Base-by-base conservation (phyloP, 2,888 invertebrate genomes). In the Pammene aurita region DNA sequence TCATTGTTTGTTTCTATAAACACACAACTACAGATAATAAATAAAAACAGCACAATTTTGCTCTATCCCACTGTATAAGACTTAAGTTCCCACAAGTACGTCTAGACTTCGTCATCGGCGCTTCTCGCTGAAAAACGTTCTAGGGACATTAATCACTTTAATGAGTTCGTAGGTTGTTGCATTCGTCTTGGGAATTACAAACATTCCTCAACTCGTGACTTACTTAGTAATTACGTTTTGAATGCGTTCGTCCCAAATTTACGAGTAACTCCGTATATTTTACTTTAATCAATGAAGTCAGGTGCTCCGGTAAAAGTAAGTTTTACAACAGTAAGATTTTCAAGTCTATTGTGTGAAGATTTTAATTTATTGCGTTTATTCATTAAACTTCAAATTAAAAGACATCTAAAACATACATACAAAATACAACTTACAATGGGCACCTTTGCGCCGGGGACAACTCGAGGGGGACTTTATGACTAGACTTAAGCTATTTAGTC, bases 141-240 rank as follows among this genome's bases (percentile, higher is more conserved):
- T 41, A 7, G 14, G 52, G 44, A 44, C 57, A 68, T 68, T 54
- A 68, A 58, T 68, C 57, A 68, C 63, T 68, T 57, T 52, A 68
- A 68, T 57, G 68, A 68, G 57, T 57, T 64, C 52, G 14, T 50
- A 57, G 63, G 67, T 63, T 50, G 57, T 50, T 68, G 68, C 61
- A 67, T 67, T n/a, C 63, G 52, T 64, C 63, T 44, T 14, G 64
- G 42, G 54, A 65, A 64, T 65, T 54, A 54, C 64, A 50, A 65
- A 65, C 69, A 69, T 69, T 69, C 69, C 41, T 56, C 57, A 41
- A 57, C 50, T 38, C 46, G 64, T 38, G 57, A 65, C 46, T 65
- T 65, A 69, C 69, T 65, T 65, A 55, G 69, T 69, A 69, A 69
- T 69, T 69, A 69, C 54, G 14, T 54, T 64, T 14, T 56, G 34